Conservation (phyloP, 2,888 invertebrate genomes). For the Lamellibrachia columna region DNA sequence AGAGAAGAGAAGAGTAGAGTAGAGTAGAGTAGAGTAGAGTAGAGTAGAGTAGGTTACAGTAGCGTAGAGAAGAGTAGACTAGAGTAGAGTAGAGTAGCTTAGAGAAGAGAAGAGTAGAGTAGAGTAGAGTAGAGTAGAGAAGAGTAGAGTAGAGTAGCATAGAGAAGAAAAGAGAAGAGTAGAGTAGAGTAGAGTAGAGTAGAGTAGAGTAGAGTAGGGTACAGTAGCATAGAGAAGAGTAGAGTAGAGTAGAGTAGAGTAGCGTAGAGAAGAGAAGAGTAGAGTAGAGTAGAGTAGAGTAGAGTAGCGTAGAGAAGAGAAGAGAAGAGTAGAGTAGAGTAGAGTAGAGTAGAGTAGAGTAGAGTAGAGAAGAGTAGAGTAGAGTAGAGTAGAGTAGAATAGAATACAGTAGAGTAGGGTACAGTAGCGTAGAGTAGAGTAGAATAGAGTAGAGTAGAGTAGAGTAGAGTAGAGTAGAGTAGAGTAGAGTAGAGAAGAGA, state of each 20-base stretch:
- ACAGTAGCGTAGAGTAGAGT: too few relatives aligned
- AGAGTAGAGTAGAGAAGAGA: too few relatives aligned
- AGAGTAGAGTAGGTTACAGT: too few relatives aligned
- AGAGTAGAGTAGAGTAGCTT: neutral
- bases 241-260: too few relatives aligned
- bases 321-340: too few relatives aligned
- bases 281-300: neutral
- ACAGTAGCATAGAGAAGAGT: neutral
- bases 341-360: too few relatives aligned
- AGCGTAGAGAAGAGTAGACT: neutral
- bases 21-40: neutral
- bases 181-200: too few relatives aligned
- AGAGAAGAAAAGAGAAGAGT: too few relatives aligned
- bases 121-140: neutral
- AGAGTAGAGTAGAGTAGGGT: neutral
- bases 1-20: neutral
- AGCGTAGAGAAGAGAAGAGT: neutral
- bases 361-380: constrained; percentile 13
- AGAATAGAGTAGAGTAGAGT: too few relatives aligned
- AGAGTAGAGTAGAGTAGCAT: neutral
- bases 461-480: too few relatives aligned
- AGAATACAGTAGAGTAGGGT: neutral
- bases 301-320: neutral
- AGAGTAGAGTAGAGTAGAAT: constrained; percentile 13
- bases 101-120: neutral